Conservation (phyloP, 2,113 vertebrate genomes). For the Salvelinus namaycush region DNA sequence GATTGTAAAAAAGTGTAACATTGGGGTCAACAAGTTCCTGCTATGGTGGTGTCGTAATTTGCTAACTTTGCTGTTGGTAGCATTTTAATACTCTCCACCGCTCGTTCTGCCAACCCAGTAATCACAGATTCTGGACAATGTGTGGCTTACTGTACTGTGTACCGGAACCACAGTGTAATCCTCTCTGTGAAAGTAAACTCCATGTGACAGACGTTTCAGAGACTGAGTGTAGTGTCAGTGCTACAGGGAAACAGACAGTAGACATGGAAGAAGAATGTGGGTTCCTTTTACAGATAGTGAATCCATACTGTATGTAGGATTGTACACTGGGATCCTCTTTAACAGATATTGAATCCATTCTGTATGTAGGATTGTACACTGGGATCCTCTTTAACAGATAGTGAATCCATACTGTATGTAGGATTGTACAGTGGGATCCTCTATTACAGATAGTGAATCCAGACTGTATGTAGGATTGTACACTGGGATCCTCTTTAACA, state of each 20-base stretch:
- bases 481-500: too few species aligned
- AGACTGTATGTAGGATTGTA: too few species aligned
- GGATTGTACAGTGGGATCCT: background rate
- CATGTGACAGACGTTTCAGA: conserved; percentile 15
- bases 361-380: conserved; percentile 2
- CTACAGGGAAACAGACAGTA: conserved; percentile 24
- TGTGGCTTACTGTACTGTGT: conserved; percentile 16
- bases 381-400: conserved; percentile 36
- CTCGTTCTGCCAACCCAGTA: background rate
- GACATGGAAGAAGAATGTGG: conserved; percentile 32
- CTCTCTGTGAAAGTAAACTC: conserved; percentile 11
- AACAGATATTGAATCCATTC: conserved; percentile 25
- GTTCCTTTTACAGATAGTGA: background rate
- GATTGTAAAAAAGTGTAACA: background rate
- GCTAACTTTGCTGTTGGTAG: conserved; percentile 12
- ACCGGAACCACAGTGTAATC: conserved; percentile 17
- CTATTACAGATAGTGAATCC: background rate
- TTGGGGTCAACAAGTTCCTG: conserved; percentile 12
- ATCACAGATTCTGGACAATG: conserved; percentile 22
- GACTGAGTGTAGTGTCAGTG: conserved; percentile 12
- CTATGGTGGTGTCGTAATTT: background rate
- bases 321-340: conserved; percentile 29
- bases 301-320: background rate
- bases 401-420: conserved; percentile 22
- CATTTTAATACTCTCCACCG: conserved; percentile 20